Base-by-base conservation (phyloP, 2,888 invertebrate genomes). In the Orchestes rusci region DNA sequence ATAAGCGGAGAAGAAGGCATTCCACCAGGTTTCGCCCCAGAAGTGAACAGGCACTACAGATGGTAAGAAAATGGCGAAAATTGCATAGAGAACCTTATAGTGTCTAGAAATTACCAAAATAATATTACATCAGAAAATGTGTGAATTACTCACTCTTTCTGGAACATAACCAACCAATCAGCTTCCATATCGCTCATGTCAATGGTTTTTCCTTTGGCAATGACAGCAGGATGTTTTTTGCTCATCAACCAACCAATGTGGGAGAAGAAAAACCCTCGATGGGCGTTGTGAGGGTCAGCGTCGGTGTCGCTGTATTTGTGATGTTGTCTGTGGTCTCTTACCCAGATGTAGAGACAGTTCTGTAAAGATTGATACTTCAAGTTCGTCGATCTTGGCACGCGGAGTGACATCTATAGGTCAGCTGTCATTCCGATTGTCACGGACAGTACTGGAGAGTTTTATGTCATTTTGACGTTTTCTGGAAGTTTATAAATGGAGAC, bases 221-320 rank as follows among this genome's bases (percentile, higher is more conserved):
- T 77, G 23, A 86, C 83, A 50, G 79, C 75, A 0, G 86, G 88
- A 61, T 91, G 90, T 63, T 89, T 90, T 53, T 73, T 76, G 48
- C 71, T 70, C 75, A 90, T 75, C 15, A 91, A 69, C 91, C 91
- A 93, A 4, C 91, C 91, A 39, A 91, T 76, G 63, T 92, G 91
- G 2, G 83, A 76, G 68, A 90, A 92, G 72, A 90, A 91, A 70
- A 92, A 89, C 1, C 91, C 91, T 32, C 86, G 71, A 33, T 73
- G 77, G 0, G 84, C 75, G 61, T 88, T 87, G 66, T 88, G 87
- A 1, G 88, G 89, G 63, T 89, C 88, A 0, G 76, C 85, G 55
- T 84, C 79, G 0, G 80, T 80, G 55, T 81, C 80, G 51, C 75
- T 76, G 69, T 79, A 88, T 59, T 85, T 85, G 67, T 89, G 88